A percentile compares a stretch with the other conserved stretches of the same genome.
phyloP scores from a whole-genome alignment of 2,888 invertebrate species.

The Tetragonula carbonaria region DNA sequence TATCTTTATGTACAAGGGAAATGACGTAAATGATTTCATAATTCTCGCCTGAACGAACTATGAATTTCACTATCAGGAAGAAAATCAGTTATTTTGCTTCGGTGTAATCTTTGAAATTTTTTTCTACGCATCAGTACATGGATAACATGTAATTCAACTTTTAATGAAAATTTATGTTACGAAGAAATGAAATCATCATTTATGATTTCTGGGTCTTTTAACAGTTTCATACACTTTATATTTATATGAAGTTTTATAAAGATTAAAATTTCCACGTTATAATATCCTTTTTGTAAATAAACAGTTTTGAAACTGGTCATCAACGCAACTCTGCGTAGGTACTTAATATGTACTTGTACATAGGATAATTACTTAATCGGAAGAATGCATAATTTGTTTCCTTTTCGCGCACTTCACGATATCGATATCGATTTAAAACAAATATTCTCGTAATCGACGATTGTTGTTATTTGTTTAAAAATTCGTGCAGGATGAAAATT shows the following conservation, averaged over 20 bases:
- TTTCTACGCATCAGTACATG: background rate
- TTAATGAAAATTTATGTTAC: background rate
- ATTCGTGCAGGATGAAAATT: background rate
- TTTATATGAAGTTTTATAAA: too few relatives aligned
- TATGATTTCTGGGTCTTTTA: background rate
- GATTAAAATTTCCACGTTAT: background rate
- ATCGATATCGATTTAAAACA: background rate
- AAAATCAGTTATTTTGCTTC: background rate
- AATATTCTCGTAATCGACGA: background rate
- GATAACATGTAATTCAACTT: background rate
- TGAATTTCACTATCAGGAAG: background rate
- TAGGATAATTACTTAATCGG: background rate
- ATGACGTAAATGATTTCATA: slow-evolving; percentile 15
- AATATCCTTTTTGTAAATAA: background rate
- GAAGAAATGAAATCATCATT: background rate
- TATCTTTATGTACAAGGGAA: slow-evolving; percentile 1
- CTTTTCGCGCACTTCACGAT: background rate
- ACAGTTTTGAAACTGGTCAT: background rate
- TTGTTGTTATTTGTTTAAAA: slow-evolving; percentile 12
- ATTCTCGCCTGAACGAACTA: background rate
- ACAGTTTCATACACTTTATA: background rate
- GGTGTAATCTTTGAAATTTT: slow-evolving; percentile 3
- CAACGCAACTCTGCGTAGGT: background rate
- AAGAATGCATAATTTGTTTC: background rate
- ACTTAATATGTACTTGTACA: background rate